phyloP scores from a whole-genome alignment of 2,113 vertebrate genomes.

The Charina bottae region DNA sequence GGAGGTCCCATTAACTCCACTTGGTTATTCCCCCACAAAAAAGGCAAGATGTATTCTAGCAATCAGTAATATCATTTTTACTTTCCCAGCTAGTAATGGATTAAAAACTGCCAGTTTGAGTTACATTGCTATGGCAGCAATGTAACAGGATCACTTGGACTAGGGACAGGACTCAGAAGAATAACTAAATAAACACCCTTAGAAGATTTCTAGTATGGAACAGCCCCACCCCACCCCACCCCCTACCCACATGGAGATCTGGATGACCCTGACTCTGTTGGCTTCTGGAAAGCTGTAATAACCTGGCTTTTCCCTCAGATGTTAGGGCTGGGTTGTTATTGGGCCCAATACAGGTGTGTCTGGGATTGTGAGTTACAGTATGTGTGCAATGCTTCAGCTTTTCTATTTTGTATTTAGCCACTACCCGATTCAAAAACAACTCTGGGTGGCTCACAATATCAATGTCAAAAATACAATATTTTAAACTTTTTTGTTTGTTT shows the following conservation, averaged over 20 bases:
- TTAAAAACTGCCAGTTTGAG: background rate
- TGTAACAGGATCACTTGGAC: background rate
- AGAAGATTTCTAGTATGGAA: background rate
- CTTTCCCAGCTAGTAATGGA: background rate
- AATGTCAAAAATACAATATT: background rate
- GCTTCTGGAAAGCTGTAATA: no score
- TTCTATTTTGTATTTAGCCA: background rate
- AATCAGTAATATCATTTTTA: background rate
- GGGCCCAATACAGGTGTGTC: background rate
- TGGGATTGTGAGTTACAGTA: background rate
- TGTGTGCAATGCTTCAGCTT: background rate
- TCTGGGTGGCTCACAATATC: background rate
- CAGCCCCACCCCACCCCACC: background rate
- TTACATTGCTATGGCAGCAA: background rate
- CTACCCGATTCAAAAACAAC: background rate
- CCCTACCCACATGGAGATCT: background rate
- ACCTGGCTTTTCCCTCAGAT: no score
- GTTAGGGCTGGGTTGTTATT: no score
- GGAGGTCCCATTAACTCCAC: background rate
- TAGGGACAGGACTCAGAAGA: background rate
- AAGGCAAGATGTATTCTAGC: background rate
- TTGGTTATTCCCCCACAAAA: background rate
- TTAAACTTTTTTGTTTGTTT: background rate
- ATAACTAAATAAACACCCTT: background rate
- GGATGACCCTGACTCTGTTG: background rate